Evolutionary conservation across 2,888 invertebrate genomes (phyloP), one percentile per base, ranked within the genome.

Genomic region (Ligdia adustata): DNA sequence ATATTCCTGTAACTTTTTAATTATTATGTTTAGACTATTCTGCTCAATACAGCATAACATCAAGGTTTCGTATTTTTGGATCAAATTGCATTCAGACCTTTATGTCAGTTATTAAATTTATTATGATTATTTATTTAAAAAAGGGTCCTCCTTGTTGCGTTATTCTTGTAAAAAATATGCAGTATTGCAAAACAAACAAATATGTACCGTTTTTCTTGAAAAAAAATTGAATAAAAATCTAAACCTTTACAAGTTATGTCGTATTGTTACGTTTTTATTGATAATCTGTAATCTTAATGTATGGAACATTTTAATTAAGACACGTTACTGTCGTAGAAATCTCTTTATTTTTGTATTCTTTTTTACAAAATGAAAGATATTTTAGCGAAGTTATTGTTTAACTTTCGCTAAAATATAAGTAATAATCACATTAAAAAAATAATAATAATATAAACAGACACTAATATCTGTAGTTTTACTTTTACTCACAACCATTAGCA

Each of bases 221-320:
- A 18, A 18, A 18, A 18, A 18, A 18, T 18, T 18, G 1, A 18
- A 18, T 18, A 18, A 18, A 18, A 18, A 18, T 18, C 18, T 18
- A 18, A 18, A 18, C 18, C 18, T 18, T 18, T 18, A 18, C 18
- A 18, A 18, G 18, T 18, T 18, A 18, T 18, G 18, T 18, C 18
- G 18, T 18, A 18, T 18, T 18, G 28, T 28, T 28, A 28, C 28
- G 28, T 28, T 28, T 28, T 28, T 28, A 9, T 28, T 28, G 28
- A 28, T 28, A 28, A 28, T 34, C 18, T 34, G 34, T 34, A 18
- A 34, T 34, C 18, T 18, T 20, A 18, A 18, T 34, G 34, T 20
- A 34, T 18, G 18, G 18, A 18, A 18, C 18, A 18, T 18, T 18
- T 18, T 18, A 18, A 18, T 18, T 1, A 18, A 18, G 18, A 18